Base-by-base conservation (phyloP, 2,888 invertebrate species). In the Hemicrepidius hirtus region DNA sequence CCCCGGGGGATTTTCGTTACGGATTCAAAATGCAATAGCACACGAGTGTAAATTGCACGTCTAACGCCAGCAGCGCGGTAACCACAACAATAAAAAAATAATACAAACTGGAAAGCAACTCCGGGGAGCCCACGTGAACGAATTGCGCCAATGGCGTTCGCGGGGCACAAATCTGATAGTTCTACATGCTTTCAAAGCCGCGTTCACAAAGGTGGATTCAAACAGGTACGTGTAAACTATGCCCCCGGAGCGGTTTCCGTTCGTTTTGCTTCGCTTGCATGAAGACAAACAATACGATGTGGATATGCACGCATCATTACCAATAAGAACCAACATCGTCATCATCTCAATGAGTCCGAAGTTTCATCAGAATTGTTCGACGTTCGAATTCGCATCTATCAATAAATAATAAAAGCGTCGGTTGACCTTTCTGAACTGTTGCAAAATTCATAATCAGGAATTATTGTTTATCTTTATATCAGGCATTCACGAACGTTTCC, bases 61-160 rank as follows among this genome's bases (percentile, higher is more conserved):
- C 16, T 28, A 41, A 59, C 59, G 41, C 21, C 41, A 59, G 24
- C 46, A 44, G 65, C 65, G 40, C 64, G 46, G 72, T 68, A 73
- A 73, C 68, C 57, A 77, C 78, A 79, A 81, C 80, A 75, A 76
- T 75, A 76, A 75, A 76, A 77, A 78, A 78, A 80, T 76, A 78
- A 79, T 77, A 78, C 79, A 79, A 75, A 79, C 78, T 74, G 73
- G 78, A 78, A 78, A 73, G 72, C 73, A 77, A 78, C 78, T 78
- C 76, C 77, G 73, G 71, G 65, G 68, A 71, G 71, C 75, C 72
- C 81, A 81, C 80, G 81, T 81, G 81, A 70, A 80, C 67, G 70
- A 49, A 50, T 18, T 66, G 77, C 64, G 50, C 80, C 81, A 80
- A 81, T 80, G 68, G 77, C 50, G 62, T 64, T 44, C 35, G 59